Evolutionary conservation across 2,113 vertebrate species (phyloP), one percentile per base, ranked within the genome.

Genomic region (Phyllopteryx taeniolatus): DNA sequence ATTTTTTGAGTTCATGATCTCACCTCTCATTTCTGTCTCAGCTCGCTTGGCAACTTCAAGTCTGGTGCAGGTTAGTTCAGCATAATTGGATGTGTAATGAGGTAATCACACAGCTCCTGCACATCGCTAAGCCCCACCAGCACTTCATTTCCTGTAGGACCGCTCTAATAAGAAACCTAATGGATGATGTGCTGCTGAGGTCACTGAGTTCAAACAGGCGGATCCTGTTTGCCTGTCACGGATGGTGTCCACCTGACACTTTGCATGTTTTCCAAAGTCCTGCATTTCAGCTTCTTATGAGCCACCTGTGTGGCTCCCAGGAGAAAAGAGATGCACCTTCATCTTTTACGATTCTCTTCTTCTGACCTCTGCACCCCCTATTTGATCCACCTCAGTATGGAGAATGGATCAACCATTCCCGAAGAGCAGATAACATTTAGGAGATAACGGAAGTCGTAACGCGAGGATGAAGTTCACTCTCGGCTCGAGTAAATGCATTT

Each of bases 1-100:
- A 8, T 61, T 61, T 60, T 61, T 35, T 33, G 5, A 59, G 22
- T 59, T 6, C 10, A 57, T 6, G 11, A 57, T 57, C 22, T 31
- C 22, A 59, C 56, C 27, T 61, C 8, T 11, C 10, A 31, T 59
- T 4, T 31, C 22, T 57, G 27, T 27, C 22, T 31, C 1, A 4
- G 5, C 56, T 59, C 15, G 70, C 72, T 81, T 61, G 63, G 74
- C 69, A 39, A 12, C 61, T 70, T 56, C 57, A 68, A 68, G 65
- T 66, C 33, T 72, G 46, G 33, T 75, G 47, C 43, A 63, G 70
- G 76, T 85, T 88, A 76, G 81, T 85, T 85, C 81, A 73, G 73
- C 74, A 81, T 84, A 89, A 91, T 89, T 90, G 73, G 56, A 61
- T 27, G 72, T 84, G 77, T 83, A 90, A 89, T 87, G 86, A 84